These are phyloP conservation scores for Hylia prasina DNA, from an alignment of 2,113 vertebrate species.

Conservation along the genomic window DNA sequence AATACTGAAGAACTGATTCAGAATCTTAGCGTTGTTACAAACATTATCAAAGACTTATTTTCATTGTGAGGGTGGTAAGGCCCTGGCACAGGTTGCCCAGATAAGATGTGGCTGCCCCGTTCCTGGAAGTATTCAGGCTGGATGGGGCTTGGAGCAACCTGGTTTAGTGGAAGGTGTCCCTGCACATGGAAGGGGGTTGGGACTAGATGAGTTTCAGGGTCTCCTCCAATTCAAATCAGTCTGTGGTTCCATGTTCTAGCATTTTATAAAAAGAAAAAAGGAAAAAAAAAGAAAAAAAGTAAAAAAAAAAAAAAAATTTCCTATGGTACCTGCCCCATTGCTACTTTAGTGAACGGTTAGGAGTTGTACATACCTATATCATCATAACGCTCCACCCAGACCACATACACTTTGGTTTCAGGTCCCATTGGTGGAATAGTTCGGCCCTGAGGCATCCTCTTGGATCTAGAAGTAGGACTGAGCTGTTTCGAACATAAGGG, in stretches of 20 bases:
- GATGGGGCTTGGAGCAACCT: not conserved
- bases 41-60: not conserved
- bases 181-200: not conserved
- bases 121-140: not conserved
- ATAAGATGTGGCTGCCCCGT: not conserved
- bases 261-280: too few relatives aligned
- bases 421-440: conserved; percentile 88
- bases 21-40: not conserved
- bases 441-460: conserved; percentile 85
- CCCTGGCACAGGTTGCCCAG: not conserved
- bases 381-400: conserved; percentile 95
- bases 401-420: conserved; percentile 93
- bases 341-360: not conserved
- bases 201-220: not conserved
- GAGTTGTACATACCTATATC: conserved; percentile 81
- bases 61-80: not conserved
- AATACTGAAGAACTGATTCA: not conserved
- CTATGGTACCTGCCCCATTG: not conserved
- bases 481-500: conserved; percentile 71
- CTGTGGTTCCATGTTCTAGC: not conserved
- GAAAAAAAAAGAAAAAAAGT: too few relatives aligned
- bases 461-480: conserved; percentile 86
- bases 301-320: too few relatives aligned
- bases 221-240: not conserved
- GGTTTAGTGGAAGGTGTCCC: not conserved